Percentiles rank a stretch among this genome's conserved stretches.
Evolutionary conservation across 1,140 invertebrate species (phyloP).

Genomic region (Gryllus bimaculatus): DNA sequence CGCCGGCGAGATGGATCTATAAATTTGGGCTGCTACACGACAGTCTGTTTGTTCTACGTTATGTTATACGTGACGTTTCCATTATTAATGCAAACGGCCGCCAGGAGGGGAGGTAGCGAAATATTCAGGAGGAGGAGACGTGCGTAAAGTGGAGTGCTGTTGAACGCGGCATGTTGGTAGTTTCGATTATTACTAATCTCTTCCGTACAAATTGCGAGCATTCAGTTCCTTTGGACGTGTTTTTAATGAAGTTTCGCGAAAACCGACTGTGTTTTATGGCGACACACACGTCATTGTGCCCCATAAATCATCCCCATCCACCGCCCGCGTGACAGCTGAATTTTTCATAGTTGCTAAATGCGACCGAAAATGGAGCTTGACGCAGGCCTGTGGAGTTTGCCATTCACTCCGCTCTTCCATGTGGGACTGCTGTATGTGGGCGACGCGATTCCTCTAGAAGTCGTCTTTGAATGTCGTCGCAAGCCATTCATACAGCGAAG

Average conservation of each 20-base stretch:
- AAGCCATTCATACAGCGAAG: too few relatives aligned
- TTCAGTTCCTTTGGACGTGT: neutral
- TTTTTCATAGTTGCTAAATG: constrained; percentile 2
- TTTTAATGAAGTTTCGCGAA: neutral
- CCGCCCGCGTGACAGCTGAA: neutral
- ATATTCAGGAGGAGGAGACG: too few relatives aligned
- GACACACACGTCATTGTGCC: neutral
- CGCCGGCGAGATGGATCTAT: neutral
- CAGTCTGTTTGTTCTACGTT: neutral
- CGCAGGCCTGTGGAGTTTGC: neutral
- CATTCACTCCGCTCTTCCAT: neutral
- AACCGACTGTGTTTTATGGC: neutral
- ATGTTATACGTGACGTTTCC: neutral
- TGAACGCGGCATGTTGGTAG: neutral
- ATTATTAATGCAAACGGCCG: neutral
- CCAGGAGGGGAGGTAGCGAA: neutral
- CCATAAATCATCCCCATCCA: neutral
- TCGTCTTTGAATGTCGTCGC: too few relatives aligned
- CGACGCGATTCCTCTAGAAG: too few relatives aligned
- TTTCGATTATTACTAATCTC: neutral
- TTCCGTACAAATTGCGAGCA: neutral
- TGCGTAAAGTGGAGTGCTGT: neutral
- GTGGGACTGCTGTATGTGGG: too few relatives aligned
- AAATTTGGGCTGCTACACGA: neutral
- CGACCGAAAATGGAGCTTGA: neutral